Percentiles rank a stretch among this genome's conserved stretches.
phyloP scores from a whole-genome alignment of 2,113 vertebrate species.

The Rana temporaria region DNA sequence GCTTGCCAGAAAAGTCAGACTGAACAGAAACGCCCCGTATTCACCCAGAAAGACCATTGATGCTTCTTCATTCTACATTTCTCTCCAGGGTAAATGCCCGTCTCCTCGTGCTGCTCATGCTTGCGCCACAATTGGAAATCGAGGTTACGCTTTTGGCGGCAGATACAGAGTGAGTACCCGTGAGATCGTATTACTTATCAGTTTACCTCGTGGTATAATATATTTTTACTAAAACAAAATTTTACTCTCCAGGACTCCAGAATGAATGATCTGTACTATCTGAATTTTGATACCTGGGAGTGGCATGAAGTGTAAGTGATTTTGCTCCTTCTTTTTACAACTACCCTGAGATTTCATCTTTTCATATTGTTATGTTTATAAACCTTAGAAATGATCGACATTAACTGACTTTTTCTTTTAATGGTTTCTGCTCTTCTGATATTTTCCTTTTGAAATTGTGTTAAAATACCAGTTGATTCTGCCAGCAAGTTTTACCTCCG shows the following conservation, averaged over 20 bases:
- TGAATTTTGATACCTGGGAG: slow-evolving; percentile 92
- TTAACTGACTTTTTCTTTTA: too few species aligned
- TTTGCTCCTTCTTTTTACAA: not conserved
- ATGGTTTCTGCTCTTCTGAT: too few species aligned
- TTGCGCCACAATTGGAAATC: slow-evolving; percentile 88
- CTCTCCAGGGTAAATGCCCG: slow-evolving; percentile 83
- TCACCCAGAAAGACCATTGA: too few species aligned
- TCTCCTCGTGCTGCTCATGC: slow-evolving; percentile 94
- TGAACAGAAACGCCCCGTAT: too few species aligned
- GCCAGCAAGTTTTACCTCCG: too few species aligned
- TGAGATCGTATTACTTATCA: rapidly evolving
- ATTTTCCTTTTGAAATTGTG: too few species aligned
- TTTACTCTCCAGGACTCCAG: slow-evolving; percentile 80
- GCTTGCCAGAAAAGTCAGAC: too few species aligned
- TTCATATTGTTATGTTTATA: too few species aligned
- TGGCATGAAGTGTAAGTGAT: slow-evolving; percentile 92
- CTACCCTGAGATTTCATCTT: too few species aligned
- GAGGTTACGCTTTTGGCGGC: slow-evolving; percentile 94
- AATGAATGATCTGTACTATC: slow-evolving; percentile 92
- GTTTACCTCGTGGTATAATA: slow-evolving; percentile 35
- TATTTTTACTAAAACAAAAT: not conserved
- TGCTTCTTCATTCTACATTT: not conserved
- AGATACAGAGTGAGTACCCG: slow-evolving; percentile 81
- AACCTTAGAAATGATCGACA: too few species aligned
- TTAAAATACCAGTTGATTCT: too few species aligned